phyloP scores from a whole-genome alignment of 2,888 invertebrate species.

The Formica aserva region DNA sequence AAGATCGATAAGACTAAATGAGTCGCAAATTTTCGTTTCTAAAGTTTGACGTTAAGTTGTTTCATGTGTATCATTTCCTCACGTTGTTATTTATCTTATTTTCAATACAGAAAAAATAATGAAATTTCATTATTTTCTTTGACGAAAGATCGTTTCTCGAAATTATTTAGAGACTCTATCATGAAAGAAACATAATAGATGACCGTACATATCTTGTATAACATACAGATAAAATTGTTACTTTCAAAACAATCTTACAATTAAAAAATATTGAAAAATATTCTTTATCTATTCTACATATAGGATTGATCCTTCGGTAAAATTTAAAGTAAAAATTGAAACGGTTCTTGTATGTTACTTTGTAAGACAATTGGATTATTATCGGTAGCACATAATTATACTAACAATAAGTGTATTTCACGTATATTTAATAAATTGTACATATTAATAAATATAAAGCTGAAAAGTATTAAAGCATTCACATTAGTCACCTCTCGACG shows the following conservation, averaged over 20 bases:
- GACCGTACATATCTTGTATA: not conserved
- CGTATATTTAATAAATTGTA: slow-evolving; percentile 7
- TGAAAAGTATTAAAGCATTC: not conserved
- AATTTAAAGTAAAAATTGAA: not conserved
- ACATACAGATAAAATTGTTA: not conserved
- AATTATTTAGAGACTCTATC: not conserved
- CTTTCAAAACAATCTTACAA: not conserved
- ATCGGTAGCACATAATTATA: not conserved
- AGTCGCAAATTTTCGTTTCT: not conserved
- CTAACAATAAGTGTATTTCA: not conserved
- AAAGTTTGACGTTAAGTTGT: not conserved
- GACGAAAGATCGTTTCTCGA: not conserved
- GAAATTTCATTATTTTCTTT: not conserved
- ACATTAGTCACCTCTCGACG: not conserved
- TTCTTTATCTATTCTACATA: not conserved
- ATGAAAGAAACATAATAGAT: not conserved
- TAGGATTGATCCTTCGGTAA: not conserved
- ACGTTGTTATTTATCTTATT: not conserved
- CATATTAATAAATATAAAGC: not conserved
- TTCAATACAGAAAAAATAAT: not conserved
- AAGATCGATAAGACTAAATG: not conserved
- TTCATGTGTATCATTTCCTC: not conserved
- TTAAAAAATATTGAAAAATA: not conserved
- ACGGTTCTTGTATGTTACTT: not conserved
- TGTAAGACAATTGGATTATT: not conserved